A percentile compares a stretch with the other conserved stretches of the same genome.
phyloP scores from a whole-genome alignment of 2,113 vertebrate species.

The Grammomys surdaster region DNA sequence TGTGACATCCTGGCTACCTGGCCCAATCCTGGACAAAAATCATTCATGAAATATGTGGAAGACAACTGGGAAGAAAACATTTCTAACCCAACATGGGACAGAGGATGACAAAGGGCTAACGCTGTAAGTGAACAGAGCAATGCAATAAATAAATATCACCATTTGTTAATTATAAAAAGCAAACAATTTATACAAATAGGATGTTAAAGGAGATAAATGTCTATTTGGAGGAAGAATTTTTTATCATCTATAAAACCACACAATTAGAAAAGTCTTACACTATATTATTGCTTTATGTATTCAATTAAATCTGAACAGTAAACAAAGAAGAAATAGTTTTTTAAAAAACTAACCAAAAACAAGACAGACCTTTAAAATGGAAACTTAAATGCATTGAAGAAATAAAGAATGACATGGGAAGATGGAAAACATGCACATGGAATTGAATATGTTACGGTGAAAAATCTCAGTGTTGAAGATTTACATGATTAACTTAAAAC shows the following conservation, averaged over 20 bases:
- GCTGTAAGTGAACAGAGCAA: neutral
- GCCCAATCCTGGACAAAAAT: neutral
- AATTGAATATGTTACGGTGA: neutral
- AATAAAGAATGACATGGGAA: neutral
- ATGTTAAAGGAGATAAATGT: neutral
- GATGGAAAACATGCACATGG: neutral
- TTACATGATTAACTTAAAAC: neutral
- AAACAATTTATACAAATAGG: neutral
- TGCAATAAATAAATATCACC: neutral
- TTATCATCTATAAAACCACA: neutral
- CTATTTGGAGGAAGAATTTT: neutral
- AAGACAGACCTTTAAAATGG: neutral
- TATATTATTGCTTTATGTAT: neutral
- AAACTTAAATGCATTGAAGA: neutral
- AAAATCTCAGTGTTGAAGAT: neutral
- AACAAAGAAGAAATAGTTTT: neutral
- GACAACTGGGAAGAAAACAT: too few species aligned
- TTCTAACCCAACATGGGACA: neutral
- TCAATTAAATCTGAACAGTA: neutral
- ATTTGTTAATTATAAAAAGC: neutral
- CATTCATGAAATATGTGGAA: too few species aligned
- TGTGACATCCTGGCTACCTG: neutral
- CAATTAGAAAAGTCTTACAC: neutral
- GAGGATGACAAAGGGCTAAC: neutral
- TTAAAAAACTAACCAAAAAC: neutral